Base-by-base conservation (phyloP, 2,113 vertebrate genomes). In the Siniperca knerii region DNA sequence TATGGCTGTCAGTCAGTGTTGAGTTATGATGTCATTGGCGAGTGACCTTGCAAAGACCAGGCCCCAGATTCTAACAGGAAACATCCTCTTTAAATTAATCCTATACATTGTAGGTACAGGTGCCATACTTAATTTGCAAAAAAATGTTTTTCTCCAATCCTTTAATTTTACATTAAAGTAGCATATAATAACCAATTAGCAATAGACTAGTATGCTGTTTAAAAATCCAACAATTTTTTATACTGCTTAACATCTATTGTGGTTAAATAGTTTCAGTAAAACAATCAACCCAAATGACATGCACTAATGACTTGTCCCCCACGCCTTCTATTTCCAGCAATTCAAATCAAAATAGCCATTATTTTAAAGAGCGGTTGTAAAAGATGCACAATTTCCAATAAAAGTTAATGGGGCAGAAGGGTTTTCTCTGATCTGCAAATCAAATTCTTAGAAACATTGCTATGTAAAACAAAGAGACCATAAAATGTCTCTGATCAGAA, bases 271-370 rank as follows among this genome's bases (percentile, higher is more conserved):
- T 15, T 85, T 71, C 54, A 74, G 70, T 61, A 60, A 86, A 79
- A 81, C 81, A 83, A 89, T 91, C 81, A 82, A 65, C 61, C 81
- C 23, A 71, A 71, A 70, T 82, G 83, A 81, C 67, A 86, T n/a
- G 73, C 75, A 62, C 69, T 75, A 83, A 84, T 67, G 57, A 77
- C 62, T 77, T 74, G 73, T 84, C 60, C 46, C 75, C 54, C 25
- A 66, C 52, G 10, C 78, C 68, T 58, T 62, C 50, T 84, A 73
- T 67, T 91, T 85, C 79, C 68, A 82, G 81, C 73, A 81, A 75
- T 81, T 75, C 25, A 25, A 25, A 85, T 85, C 83, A 87, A 87
- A 87, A 75, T 74, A 69, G 46, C 81, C 77, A 85, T 84, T 85
- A 70, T 84, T 82, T 64, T 67, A 57, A 83, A 76, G 76, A 84